A percentile compares a stretch with the other conserved stretches of the same genome.
phyloP scores from a whole-genome alignment of 2,888 invertebrate species.

The Acleris cristana region DNA sequence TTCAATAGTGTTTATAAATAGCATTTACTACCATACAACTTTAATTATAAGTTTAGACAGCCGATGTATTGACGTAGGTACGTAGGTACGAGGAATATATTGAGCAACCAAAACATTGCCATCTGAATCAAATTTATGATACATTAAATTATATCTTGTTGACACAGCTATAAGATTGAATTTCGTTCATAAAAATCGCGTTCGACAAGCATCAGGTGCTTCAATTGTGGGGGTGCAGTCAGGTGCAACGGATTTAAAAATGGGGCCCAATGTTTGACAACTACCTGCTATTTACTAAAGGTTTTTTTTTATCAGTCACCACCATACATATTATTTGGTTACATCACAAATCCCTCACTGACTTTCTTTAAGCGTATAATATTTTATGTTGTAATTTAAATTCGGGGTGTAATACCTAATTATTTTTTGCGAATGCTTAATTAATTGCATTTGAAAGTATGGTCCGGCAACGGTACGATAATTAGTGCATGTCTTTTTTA shows the following conservation, averaged over 20 bases:
- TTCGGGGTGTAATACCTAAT: conserved; percentile 22
- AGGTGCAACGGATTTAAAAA: conserved; percentile 51
- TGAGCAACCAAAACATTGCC: conserved; percentile 17
- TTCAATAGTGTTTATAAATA: too few relatives aligned
- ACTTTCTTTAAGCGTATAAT: conserved; percentile 17
- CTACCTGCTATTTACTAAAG: conserved; percentile 50
- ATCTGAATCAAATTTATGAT: neutral
- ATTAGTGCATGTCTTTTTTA: conserved; percentile 30
- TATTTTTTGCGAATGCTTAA: conserved; percentile 17
- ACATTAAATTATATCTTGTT: neutral
- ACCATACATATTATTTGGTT: neutral
- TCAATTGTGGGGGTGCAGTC: conserved; percentile 50
- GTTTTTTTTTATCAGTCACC: neutral
- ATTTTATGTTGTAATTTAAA: conserved; percentile 13
- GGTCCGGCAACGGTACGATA: conserved; percentile 18
- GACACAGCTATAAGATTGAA: neutral
- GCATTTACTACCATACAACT: too few relatives aligned
- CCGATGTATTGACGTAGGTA: neutral
- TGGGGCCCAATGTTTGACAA: conserved; percentile 50
- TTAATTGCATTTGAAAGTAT: conserved; percentile 34
- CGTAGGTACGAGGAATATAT: neutral
- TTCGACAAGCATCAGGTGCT: conserved; percentile 43
- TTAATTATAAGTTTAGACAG: conserved; percentile 3
- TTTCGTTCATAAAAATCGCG: conserved; percentile 9
- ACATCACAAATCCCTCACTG: conserved; percentile 17